These are phyloP conservation scores for Drosophila kambysellisi DNA, from an alignment of 2,888 invertebrate genomes.

Conservation along the genomic window DNA sequence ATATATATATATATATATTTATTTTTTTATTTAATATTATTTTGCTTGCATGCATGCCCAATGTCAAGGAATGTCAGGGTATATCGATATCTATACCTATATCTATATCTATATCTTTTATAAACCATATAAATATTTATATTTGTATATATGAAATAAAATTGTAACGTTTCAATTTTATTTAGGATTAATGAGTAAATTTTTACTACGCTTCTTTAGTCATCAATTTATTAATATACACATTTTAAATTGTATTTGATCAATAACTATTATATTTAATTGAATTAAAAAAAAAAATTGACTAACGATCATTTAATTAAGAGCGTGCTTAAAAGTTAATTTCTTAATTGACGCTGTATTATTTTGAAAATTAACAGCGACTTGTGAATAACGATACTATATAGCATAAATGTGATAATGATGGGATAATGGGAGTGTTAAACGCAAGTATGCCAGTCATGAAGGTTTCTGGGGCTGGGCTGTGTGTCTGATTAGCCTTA, in stretches of 20 bases:
- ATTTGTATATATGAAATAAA: no score
- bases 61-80: neutral
- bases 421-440: constrained; percentile 6
- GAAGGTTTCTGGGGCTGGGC: constrained; percentile 14
- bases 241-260: neutral
- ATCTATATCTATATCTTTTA: neutral
- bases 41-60: neutral
- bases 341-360: constrained; percentile 39
- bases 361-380: constrained; percentile 16
- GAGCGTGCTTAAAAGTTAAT: constrained; percentile 39
- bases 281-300: constrained; percentile 36
- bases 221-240: neutral
- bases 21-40: neutral
- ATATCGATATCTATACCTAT: neutral
- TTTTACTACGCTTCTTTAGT: neutral
- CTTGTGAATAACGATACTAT: constrained; percentile 7
- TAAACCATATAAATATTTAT: no score
- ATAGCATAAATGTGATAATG: constrained; percentile 11
- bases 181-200: neutral
- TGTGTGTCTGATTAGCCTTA: constrained; percentile 1
- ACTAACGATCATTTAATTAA: constrained; percentile 48
- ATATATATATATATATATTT: neutral
- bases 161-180: neutral
- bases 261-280: constrained; percentile 47
- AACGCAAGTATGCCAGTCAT: constrained; percentile 1